Conservation (phyloP, 1,140 invertebrate genomes). For the Euschistus heros region DNA sequence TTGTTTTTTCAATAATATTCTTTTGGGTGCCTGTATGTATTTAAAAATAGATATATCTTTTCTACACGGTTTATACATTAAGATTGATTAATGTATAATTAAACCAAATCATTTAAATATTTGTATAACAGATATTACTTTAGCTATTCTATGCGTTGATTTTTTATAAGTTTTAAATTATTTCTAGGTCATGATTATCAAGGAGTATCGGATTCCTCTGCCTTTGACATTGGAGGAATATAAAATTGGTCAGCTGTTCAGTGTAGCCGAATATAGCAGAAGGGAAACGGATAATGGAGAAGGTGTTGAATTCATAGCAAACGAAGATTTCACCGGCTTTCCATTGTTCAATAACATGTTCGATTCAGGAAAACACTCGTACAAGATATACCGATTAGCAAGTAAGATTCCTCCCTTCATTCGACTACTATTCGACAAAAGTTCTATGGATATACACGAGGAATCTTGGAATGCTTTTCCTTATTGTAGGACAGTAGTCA, state of each 20-base stretch:
- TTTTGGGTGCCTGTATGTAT: too few relatives aligned
- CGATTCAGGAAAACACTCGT: background rate
- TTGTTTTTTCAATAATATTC: too few relatives aligned
- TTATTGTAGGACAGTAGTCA: background rate
- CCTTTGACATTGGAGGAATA: constrained; percentile 97
- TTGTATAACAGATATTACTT: too few relatives aligned
- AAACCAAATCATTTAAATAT: too few relatives aligned
- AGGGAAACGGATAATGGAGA: constrained; percentile 67
- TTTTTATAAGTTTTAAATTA: too few relatives aligned
- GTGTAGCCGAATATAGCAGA: constrained; percentile 96
- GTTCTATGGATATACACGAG: background rate
- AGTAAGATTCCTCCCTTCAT: background rate
- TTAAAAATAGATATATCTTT: too few relatives aligned
- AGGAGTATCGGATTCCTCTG: constrained; percentile 95
- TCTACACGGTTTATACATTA: too few relatives aligned
- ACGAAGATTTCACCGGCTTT: constrained; percentile 71
- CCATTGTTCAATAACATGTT: background rate
- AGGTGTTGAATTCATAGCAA: constrained; percentile 94
- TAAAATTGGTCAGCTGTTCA: constrained; percentile 94
- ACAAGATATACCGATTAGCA: constrained; percentile 7
- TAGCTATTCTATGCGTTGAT: too few relatives aligned
- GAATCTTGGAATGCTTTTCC: constrained; percentile 1
- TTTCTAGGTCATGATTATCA: constrained; percentile 69
- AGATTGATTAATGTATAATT: too few relatives aligned
- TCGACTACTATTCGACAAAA: background rate